A percentile compares a stretch with the other conserved stretches of the same genome.
phyloP scores from a whole-genome alignment of 2,888 invertebrate species.

The Tiliacea aurago region DNA sequence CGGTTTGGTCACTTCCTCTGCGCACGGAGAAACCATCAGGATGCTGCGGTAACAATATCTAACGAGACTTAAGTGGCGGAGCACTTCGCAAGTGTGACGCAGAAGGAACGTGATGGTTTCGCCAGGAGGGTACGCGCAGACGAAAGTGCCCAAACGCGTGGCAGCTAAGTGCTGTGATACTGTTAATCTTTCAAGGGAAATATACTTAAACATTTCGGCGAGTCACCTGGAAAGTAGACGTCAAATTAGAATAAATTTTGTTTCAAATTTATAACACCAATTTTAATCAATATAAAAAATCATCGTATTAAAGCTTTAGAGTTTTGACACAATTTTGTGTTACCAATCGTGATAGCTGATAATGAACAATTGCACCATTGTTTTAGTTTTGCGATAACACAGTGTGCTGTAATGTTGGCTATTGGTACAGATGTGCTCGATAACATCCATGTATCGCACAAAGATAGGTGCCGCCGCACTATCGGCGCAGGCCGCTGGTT shows the following conservation, averaged over 20 bases:
- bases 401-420: constrained; percentile 73
- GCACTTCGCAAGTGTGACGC: constrained; percentile 33
- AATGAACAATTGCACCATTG: constrained; percentile 71
- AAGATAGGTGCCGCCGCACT: constrained; percentile 70
- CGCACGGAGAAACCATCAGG: constrained; percentile 68
- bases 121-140: constrained; percentile 65
- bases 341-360: constrained; percentile 81
- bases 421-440: constrained; percentile 78
- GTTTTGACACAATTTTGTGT: constrained; percentile 86
- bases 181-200: constrained; percentile 84
- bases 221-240: constrained; percentile 90
- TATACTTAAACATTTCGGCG: constrained; percentile 89
- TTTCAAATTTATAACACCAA: constrained; percentile 87
- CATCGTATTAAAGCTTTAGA: constrained; percentile 71
- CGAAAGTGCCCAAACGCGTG: constrained; percentile 81
- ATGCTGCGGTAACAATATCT: constrained; percentile 38
- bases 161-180: constrained; percentile 87
- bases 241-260: constrained; percentile 90
- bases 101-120: constrained; percentile 67
- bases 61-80: not conserved
- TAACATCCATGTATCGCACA: constrained; percentile 78
- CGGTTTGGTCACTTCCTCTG: constrained; percentile 80
- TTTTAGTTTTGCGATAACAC: constrained; percentile 76
- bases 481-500: constrained; percentile 55
- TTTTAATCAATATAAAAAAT: constrained; percentile 76